A percentile compares a stretch with the other conserved stretches of the same genome.
Conservation (phyloP, 1,140 invertebrate genomes). For the Drosophila sechellia region DNA sequence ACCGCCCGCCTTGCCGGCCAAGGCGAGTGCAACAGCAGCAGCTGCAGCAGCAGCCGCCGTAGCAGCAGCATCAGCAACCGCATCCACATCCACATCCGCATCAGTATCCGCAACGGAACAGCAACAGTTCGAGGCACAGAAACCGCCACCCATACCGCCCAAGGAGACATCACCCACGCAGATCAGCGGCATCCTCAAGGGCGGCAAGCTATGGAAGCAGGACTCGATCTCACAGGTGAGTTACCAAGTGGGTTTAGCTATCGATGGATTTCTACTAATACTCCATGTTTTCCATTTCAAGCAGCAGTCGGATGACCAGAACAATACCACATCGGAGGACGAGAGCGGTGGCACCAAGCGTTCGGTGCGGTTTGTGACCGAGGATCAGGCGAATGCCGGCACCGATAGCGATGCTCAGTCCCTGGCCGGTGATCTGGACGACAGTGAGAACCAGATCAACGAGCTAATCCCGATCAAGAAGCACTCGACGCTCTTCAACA, state of each 20-base stretch:
- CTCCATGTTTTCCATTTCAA: not conserved
- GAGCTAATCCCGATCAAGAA: constrained; percentile 83
- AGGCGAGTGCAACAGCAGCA: constrained; percentile 57
- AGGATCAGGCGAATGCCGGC: constrained; percentile 61
- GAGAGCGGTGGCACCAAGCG: constrained; percentile 74
- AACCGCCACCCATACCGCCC: constrained; percentile 75
- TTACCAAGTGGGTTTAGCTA: not conserved
- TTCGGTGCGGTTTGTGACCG: constrained; percentile 81
- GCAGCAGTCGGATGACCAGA: constrained; percentile 80
- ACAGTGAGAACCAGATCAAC: constrained; percentile 80
- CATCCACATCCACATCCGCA: not conserved
- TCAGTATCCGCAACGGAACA: constrained; percentile 5
- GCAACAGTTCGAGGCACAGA: constrained; percentile 50
- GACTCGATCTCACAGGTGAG: constrained; percentile 84
- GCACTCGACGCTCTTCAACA: constrained; percentile 83
- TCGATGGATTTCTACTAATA: not conserved
- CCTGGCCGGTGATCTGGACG: constrained; percentile 59
- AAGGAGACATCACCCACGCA: constrained; percentile 84
- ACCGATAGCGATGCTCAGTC: constrained; percentile 72
- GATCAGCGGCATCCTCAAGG: constrained; percentile 87
- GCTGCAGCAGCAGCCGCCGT: constrained; percentile 29
- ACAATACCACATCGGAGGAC: constrained; percentile 79
- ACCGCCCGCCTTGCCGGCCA: constrained; percentile 72
- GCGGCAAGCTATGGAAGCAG: constrained; percentile 87
- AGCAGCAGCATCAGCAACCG: constrained; percentile 19